These are phyloP conservation scores for Pelvicachromis taeniatus DNA, from an alignment of 2,113 vertebrate genomes.

Conservation along the genomic window DNA sequence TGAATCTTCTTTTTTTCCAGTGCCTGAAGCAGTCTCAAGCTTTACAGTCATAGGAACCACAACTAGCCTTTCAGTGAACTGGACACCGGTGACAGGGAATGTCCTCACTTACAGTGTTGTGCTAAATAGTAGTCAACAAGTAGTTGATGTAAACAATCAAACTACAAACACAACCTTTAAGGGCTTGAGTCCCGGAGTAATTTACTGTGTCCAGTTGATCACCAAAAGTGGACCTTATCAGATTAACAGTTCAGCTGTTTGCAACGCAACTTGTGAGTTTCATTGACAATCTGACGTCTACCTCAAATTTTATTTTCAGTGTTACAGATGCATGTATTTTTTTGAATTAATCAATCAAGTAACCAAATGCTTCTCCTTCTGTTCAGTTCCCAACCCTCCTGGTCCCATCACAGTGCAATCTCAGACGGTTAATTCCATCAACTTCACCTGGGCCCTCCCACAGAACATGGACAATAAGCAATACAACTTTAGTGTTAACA, in stretches of 20 bases:
- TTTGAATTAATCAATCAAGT: neutral
- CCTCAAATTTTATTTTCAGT: neutral
- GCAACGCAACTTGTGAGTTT: conserved; percentile 63
- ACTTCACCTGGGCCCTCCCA: conserved; percentile 48
- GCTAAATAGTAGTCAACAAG: neutral
- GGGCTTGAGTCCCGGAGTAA: conserved; percentile 23
- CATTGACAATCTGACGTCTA: neutral
- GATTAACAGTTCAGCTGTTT: fast-evolving
- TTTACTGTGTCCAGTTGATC: conserved; percentile 28
- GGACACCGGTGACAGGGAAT: neutral
- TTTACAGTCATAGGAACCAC: conserved; percentile 20
- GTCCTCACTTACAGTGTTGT: conserved; percentile 25
- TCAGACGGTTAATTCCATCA: conserved; percentile 41
- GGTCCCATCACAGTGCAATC: conserved; percentile 8
- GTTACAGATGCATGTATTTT: neutral
- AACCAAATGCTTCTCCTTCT: neutral
- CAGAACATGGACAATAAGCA: conserved; percentile 6
- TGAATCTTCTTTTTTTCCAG: neutral
- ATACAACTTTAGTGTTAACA: conserved; percentile 39
- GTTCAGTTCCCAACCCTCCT: conserved; percentile 63
- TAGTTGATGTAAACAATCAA: neutral
- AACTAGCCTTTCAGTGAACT: conserved; percentile 33
- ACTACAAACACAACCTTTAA: fast-evolving
- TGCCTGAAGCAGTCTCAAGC: neutral
- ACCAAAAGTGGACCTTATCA: conserved; percentile 1